Evolutionary conservation across 2,888 invertebrate species (phyloP), one percentile per base, ranked within the genome.

Genomic region (Eretmocerus hayati): DNA sequence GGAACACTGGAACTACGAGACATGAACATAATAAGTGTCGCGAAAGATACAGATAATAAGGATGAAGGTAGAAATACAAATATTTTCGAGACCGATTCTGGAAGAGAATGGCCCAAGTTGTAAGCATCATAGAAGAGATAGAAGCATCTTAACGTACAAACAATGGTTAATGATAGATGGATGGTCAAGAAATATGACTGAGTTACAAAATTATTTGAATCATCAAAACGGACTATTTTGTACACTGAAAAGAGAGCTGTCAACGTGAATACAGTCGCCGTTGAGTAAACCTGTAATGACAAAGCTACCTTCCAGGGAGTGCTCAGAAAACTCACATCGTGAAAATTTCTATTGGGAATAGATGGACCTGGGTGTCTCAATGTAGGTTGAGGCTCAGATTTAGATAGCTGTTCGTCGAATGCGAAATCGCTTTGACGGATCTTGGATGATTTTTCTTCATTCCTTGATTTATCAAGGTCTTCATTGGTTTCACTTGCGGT

Each of bases 81-180:
- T 42, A 92, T 82, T 64, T 89, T 86, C 44, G 90, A 88, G 26
- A 90, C 74, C 52, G 86, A 85, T 19, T 72, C 71, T 50, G 87
- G 88, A 65, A 92, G 79, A 1, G 86, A 87, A 52, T 80, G 81
- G 53, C 84, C 83, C n/a, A 88, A 82, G 65, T 93, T 93, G 67
- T 94, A 94, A 0, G 91, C 90, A 72, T 94, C 94, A 66, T 91
- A 88, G 59, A 91, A 87, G 59, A 94, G 78, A 66, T 90, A 92
- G 60, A 90, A 85, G 59, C 90, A 88, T 42, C 90, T 79, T 64
- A 89, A 75, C 16, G 85, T 79, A 65, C 93, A 90, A 36, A 92
- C 84, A 11, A 85, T 77, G 9, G 91, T 87, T 46, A 94, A 73
- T 58, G 92, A 81, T 41, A 89, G 72, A 72, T 92, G 90, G 19